Conservation (phyloP, 2,113 vertebrate species). For the Myodes glareolus region DNA sequence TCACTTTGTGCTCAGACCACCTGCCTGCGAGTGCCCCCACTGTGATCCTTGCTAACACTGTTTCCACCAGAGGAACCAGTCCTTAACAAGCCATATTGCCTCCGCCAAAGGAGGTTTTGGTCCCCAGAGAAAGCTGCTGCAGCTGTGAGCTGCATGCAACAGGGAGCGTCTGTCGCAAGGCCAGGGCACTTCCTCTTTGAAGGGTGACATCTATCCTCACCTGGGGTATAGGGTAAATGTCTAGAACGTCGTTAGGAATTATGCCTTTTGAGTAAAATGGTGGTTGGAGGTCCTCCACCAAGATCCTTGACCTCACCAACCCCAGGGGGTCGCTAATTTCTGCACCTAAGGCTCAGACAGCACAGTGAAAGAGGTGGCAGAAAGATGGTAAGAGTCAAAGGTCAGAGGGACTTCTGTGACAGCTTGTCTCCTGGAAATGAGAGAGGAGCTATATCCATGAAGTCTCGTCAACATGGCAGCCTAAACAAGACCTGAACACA, state of each 20-base stretch:
- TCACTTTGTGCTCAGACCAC: neutral
- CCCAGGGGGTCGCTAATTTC: neutral
- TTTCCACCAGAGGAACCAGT: neutral
- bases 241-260: neutral
- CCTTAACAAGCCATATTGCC: neutral
- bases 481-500: neutral
- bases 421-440: neutral
- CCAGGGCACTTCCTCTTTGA: neutral
- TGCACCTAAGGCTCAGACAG: neutral
- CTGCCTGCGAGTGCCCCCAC: neutral
- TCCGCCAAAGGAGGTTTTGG: neutral
- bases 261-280: neutral
- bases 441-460: neutral
- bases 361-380: neutral
- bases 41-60: neutral
- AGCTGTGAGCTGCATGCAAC: neutral
- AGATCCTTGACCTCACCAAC: neutral
- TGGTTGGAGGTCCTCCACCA: neutral
- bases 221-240: neutral
- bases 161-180: neutral
- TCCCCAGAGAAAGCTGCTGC: neutral
- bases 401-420: neutral
- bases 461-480: neutral
- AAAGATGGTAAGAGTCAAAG: neutral
- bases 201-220: neutral